Evolutionary conservation across 2,797 vertebrate genomes (phyloP).

Genomic region (Aselliscus stoliczkanus): DNA sequence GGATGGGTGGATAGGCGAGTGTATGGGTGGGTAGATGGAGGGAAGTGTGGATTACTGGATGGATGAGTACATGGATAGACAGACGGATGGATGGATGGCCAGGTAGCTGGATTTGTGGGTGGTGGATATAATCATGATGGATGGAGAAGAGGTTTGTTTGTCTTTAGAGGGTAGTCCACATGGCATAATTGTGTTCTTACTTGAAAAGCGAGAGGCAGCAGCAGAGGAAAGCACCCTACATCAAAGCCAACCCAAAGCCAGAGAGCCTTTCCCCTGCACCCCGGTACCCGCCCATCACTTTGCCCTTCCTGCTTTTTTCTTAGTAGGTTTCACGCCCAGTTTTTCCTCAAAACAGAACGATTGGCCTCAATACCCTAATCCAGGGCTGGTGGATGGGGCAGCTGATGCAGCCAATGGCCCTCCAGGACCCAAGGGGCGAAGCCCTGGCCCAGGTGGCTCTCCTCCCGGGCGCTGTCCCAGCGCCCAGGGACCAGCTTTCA

Average conservation of each 20-base stretch:
- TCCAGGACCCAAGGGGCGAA: not conserved
- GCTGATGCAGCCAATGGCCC: not conserved
- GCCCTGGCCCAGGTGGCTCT: not conserved
- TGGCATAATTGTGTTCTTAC: not conserved
- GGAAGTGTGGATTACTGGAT: not conserved
- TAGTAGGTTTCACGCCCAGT: rapidly evolving
- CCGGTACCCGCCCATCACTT: not conserved
- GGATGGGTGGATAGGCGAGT: too few relatives aligned
- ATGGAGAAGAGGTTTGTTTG: rapidly evolving
- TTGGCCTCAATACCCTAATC: not conserved
- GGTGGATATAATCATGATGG: not conserved
- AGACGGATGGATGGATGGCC: not conserved
- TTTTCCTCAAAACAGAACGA: rapidly evolving
- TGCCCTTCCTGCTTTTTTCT: not conserved
- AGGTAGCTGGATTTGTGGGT: too few relatives aligned
- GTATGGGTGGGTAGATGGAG: too few relatives aligned
- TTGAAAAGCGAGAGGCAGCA: rapidly evolving
- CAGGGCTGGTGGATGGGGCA: rapidly evolving
- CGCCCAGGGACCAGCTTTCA: too few relatives aligned
- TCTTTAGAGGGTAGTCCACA: rapidly evolving
- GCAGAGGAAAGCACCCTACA: not conserved
- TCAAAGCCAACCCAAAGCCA: not conserved
- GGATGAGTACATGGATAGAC: not conserved
- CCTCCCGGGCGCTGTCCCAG: too few relatives aligned
- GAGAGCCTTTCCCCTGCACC: rapidly evolving